Base-by-base conservation (phyloP, 1,140 invertebrate genomes). In the Varroa destructor region DNA sequence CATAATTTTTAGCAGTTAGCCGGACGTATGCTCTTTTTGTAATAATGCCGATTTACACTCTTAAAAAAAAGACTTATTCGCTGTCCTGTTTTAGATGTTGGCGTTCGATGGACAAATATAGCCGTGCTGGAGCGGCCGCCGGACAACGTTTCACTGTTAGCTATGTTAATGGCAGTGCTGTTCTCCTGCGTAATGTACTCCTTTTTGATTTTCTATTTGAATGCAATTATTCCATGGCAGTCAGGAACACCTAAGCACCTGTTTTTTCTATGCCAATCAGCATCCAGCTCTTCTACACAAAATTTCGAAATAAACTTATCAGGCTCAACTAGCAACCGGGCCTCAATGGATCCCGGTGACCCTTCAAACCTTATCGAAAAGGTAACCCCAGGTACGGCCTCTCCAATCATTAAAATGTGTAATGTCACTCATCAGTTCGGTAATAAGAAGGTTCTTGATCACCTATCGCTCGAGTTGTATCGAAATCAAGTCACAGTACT, bases 401-500 rank as follows among this genome's bases (percentile, higher is more conserved):
- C 10, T 74, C 73, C 46, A 73, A 61, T 25, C 73, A 55, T 1
- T 56, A 75, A 37, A 72, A 71, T 72, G 75, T 77, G 61, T 72
- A 75, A 36, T 74, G 75, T 42, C 71, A 77, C 6, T 73, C 73
- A 40, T 77, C 72, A 1, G 77, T 77, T 73, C 71, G 72, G 25
- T 75, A 73, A 46, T 74, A 75, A 51, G 71, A 25, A 14, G 75
- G 81, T 78, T 51, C 78, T 83, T 8, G 77, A 80, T 46, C 75
- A 80, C 57, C 70, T 84, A 0, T 78, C 75, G 71, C 57, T 82
- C 0, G 79, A 82, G 56, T 78, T 84, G 72, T 82, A 81, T 72
- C 75, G 79, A 56, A 78, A 81, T 25, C 80, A 84, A 74, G 79
- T 83, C 43, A 83, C 82, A 40, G 78, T 80, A 10, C 76, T 84